Base-by-base conservation (phyloP, 2,888 invertebrate species). In the Dryocosmus kuriphilus region DNA sequence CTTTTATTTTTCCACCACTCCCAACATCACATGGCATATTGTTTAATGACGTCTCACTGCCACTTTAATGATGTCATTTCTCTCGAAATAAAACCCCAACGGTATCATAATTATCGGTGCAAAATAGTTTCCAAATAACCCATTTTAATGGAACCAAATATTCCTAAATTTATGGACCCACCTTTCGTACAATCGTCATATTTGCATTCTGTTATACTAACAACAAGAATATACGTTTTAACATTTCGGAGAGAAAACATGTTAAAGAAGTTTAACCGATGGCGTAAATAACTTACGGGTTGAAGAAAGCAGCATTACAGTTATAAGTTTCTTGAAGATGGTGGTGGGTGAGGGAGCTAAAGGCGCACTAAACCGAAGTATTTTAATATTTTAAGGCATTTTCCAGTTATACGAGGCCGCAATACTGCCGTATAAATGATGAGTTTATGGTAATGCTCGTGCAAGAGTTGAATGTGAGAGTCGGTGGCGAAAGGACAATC, bases 361-460 rank as follows among this genome's bases (percentile, higher is more conserved):
- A 65, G 65, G 51, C 61, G 61, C 61, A 77, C 41, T 22, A 41
- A 78, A 79, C 79, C 80, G 71, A 81, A 80, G 80, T 84, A 85
- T 86, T 89, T 89, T 85, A 85, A 86, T 87, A 87, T 87, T 86
- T 85, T 84, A 84, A 85, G 86, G 84, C 85, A 85, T 85, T 84
- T 77, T 79, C 63, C 62, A 79, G 79, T 79, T 46, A 78, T 82
- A 80, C 77, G 76, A 82, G 67, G 79, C 81, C 83, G 62, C 80
- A 78, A 82, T 85, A 84, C 86, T 84, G 82, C 84, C 85, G 87
- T 86, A 89, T 89, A 88, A 91, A 90, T 85, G 88, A 89, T 88
- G 87, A 86, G 88, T 87, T 89, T 89, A 89, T 90, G 90, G 89
- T 88, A 90, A 90, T 90, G 84, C 85, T 77, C 78, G 85, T 82